phyloP scores from a whole-genome alignment of 2,888 invertebrate genomes.

The Trachelus stipa region DNA sequence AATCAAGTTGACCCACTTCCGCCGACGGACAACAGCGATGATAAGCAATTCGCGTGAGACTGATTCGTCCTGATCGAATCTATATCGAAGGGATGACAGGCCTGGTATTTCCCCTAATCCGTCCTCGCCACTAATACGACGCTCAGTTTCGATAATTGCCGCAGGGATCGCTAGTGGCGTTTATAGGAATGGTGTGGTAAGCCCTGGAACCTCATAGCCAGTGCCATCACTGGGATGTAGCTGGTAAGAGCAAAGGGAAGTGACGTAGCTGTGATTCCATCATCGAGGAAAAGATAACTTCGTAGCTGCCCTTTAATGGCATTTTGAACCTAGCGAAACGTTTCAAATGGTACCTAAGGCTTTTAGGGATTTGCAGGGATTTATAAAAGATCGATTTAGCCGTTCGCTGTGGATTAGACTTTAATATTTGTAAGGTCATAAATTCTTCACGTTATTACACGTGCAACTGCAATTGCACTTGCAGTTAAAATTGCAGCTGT shows the following conservation, averaged over 20 bases:
- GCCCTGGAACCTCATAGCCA: neutral
- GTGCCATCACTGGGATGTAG: neutral
- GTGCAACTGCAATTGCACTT: neutral
- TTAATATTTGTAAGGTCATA: neutral
- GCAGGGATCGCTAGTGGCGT: neutral
- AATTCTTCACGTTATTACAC: neutral
- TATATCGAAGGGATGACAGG: neutral
- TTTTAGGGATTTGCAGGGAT: neutral
- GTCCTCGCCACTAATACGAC: neutral
- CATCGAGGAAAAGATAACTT: neutral
- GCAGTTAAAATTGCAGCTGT: neutral
- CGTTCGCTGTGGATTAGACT: neutral
- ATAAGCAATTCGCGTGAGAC: conserved; percentile 8
- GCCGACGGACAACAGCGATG: conserved; percentile 1
- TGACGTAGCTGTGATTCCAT: neutral
- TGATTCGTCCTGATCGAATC: conserved; percentile 1
- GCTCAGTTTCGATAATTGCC: neutral
- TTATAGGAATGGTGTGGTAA: neutral
- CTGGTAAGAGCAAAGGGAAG: neutral
- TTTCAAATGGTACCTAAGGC: neutral
- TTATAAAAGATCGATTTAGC: neutral
- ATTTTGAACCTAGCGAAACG: neutral
- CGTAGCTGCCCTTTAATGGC: neutral
- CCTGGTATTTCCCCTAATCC: neutral
- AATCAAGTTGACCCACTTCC: conserved; percentile 27